Evolutionary conservation across 1,140 invertebrate species (phyloP).

Genomic region (Euglossa dilemma): DNA sequence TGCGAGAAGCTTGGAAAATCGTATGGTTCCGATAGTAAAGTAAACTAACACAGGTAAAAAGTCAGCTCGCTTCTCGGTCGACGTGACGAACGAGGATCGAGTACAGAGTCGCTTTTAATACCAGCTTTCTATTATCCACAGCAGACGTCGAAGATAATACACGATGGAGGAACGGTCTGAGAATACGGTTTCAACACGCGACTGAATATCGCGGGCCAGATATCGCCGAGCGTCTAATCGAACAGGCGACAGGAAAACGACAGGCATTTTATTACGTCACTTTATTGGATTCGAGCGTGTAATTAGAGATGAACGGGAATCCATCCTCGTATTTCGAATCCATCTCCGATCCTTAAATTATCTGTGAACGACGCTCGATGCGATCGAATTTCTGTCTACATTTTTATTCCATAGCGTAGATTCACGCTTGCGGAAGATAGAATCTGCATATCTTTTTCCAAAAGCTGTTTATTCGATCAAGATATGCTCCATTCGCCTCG

Average conservation of each 20-base stretch:
- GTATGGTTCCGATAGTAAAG: not conserved
- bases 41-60: rapidly evolving
- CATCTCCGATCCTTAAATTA: not conserved
- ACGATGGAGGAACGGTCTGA: not conserved
- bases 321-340: constrained; percentile 14
- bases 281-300: not conserved
- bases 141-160: not conserved
- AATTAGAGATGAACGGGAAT: constrained; percentile 31
- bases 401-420: not conserved
- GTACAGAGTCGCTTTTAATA: not conserved
- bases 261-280: constrained; percentile 51
- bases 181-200: not conserved
- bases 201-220: not conserved
- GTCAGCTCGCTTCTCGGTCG: not conserved
- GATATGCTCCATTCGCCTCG: no score
- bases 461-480: no score
- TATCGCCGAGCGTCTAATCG: not conserved
- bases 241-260: constrained; percentile 18
- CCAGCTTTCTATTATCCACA: not conserved
- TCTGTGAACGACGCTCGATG: not conserved
- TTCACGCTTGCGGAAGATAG: no score
- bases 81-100: not conserved
- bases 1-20: no score
- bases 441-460: no score
- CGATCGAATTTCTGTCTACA: not conserved